Evolutionary conservation across 2,113 vertebrate species (phyloP).

Genomic region (rabbit (Oryctolagus cuniculus)): DNA sequence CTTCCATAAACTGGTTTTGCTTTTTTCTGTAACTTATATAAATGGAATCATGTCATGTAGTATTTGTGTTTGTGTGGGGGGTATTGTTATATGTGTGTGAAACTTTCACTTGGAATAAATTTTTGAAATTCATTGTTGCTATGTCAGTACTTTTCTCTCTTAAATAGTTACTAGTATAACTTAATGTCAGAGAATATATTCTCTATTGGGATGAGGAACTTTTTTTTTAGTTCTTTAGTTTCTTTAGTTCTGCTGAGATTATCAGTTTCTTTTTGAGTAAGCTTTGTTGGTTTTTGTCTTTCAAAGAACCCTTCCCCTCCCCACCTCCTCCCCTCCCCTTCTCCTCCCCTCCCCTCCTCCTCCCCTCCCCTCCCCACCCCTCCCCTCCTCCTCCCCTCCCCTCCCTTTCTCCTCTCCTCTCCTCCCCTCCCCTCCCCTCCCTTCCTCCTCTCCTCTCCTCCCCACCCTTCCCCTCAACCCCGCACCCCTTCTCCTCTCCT

Average conservation of each 20-base stretch:
- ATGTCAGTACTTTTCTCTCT: neutral
- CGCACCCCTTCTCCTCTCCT: no score
- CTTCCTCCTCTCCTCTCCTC: no score
- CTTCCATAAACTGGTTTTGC: neutral
- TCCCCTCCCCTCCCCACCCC: no score
- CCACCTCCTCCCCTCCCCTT: no score
- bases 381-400: no score
- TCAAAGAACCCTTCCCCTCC: neutral
- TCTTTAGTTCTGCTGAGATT: slow-evolving; percentile 11
- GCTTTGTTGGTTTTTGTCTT: slow-evolving; percentile 32
- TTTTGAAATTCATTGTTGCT: neutral
- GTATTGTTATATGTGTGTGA: neutral
- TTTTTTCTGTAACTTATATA: neutral
- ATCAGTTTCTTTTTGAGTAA: neutral
- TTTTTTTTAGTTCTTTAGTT: slow-evolving; percentile 5
- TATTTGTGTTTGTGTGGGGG: neutral
- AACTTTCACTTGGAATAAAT: neutral
- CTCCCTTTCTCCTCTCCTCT: fast-evolving
- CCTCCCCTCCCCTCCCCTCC: no score
- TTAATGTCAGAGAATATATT: neutral
- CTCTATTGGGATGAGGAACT: neutral
- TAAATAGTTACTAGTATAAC: neutral
- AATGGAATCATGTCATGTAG: neutral
- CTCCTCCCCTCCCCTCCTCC: no score
- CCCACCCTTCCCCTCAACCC: no score